phyloP scores from a whole-genome alignment of 2,113 vertebrate species.

The Megaptera novaeangliae region DNA sequence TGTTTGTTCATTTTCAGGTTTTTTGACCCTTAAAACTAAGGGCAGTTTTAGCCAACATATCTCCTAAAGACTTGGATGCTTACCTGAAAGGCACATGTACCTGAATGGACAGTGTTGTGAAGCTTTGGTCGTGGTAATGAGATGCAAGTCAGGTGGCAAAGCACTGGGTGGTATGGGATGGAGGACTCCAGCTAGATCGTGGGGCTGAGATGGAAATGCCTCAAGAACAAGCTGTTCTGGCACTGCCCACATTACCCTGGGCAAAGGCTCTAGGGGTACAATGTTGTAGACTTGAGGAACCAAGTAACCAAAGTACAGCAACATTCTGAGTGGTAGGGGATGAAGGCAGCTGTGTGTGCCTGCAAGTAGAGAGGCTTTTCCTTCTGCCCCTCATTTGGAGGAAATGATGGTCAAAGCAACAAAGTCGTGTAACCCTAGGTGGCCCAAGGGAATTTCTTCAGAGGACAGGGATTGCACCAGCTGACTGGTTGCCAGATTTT shows the following conservation, averaged over 20 bases:
- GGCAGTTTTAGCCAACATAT: neutral
- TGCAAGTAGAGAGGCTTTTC: neutral
- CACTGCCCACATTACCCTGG: neutral
- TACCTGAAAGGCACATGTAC: neutral
- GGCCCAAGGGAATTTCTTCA: neutral
- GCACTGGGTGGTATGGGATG: neutral
- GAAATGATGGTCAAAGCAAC: neutral
- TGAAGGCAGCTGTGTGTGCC: neutral
- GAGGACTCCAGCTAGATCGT: neutral
- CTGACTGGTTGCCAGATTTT: neutral
- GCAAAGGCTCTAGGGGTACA: neutral
- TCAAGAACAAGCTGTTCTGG: no score
- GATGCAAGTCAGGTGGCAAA: neutral
- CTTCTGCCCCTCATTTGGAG: neutral
- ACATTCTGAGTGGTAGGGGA: neutral
- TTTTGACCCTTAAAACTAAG: neutral
- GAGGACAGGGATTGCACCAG: neutral
- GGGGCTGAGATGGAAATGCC: neutral
- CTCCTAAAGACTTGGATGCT: neutral
- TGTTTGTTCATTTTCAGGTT: neutral
- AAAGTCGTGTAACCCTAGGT: neutral
- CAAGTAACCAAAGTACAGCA: neutral
- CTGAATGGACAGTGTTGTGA: neutral
- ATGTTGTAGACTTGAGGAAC: neutral
- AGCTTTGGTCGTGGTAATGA: neutral